Base-by-base conservation (phyloP, 2,113 vertebrate species). In the Campylomormyrus tamandua region DNA sequence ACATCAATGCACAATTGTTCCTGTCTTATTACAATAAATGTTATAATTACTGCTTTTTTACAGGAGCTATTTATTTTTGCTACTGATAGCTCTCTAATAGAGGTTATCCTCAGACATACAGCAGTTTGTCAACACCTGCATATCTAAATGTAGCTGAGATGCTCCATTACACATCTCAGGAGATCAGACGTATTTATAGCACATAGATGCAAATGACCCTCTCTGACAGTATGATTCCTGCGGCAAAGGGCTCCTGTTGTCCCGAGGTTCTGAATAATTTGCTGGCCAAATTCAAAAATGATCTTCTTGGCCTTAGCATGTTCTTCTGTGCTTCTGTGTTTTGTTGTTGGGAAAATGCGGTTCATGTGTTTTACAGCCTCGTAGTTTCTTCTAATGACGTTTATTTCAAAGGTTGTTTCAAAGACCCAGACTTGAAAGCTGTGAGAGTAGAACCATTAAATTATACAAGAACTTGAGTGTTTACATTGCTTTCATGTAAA, bases 341-440 rank as follows among this genome's bases (percentile, higher is more conserved):
- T 48, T 88, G 4, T 66, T 50, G 83, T 50, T 3, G 46, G 83
- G 5, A 0, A 5, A 53, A 56, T 62, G 66, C 1, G 21, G 87
- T 6, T 35, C 35, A 42, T 35, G 35, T 11, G 87, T 42, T 42
- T 88, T 2, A 24, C 5, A n/a, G 87, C 17, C 52, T 35, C 53
- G 0, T 5, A 42, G 74, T 19, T n/a, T 62, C 39, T 66, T 62
- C 35, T 62, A 19, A n/a, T 88, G 53, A 24, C 27, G 62, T 62
- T 87, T 56, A 21, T 87, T 87, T 88, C 53, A 88, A 88, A 88
- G 52, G 21, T 39, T 42, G 87, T 88, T 88, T 88, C 58, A 88
- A 88, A 74, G 87, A 88, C 66, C 58, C 15, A 3, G 35, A 88
- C 62, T 74, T 70, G 87, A 88, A 88, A 74, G 87, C 45, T 27